phyloP scores from a whole-genome alignment of 2,888 invertebrate species.

The Tryphoninae sp. region DNA sequence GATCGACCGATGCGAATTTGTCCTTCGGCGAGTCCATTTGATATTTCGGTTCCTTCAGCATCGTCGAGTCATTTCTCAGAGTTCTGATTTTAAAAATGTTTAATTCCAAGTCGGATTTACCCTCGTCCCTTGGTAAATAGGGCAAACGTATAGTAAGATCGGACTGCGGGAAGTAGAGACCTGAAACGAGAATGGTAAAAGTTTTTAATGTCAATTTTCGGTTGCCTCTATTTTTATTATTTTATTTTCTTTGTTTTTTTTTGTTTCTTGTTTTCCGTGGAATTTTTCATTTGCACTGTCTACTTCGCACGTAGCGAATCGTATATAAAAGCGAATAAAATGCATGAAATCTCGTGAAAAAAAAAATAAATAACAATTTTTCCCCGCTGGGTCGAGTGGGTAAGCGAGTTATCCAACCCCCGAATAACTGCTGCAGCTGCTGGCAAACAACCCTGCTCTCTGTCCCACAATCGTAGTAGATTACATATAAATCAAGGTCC shows the following conservation, averaged over 20 bases:
- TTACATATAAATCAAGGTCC: slow-evolving; percentile 54
- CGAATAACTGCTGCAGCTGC: slow-evolving; percentile 19
- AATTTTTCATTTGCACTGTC: not conserved
- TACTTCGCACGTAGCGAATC: not conserved
- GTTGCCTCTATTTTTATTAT: not conserved
- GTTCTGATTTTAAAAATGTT: slow-evolving; percentile 73
- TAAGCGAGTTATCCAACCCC: not conserved
- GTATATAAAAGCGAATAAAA: not conserved
- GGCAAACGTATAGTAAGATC: slow-evolving; percentile 75
- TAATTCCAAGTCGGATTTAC: slow-evolving; percentile 63
- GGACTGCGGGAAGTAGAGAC: slow-evolving; percentile 79
- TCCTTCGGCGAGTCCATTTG: slow-evolving; percentile 69
- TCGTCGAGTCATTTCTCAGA: slow-evolving; percentile 72
- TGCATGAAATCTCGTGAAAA: not conserved
- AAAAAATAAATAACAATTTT: too few relatives aligned
- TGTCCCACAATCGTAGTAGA: slow-evolving; percentile 42
- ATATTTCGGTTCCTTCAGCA: slow-evolving; percentile 69
- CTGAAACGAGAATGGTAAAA: slow-evolving; percentile 69
- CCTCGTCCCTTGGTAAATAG: slow-evolving; percentile 66
- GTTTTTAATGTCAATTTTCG: not conserved
- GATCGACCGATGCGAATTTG: slow-evolving; percentile 64
- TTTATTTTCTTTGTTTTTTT: not conserved
- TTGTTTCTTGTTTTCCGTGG: not conserved
- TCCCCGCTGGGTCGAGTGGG: too few relatives aligned
- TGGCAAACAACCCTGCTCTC: slow-evolving; percentile 43